These are phyloP conservation scores for Uropetala carovei DNA, from an alignment of 2,888 invertebrate species.

Conservation along the genomic window DNA sequence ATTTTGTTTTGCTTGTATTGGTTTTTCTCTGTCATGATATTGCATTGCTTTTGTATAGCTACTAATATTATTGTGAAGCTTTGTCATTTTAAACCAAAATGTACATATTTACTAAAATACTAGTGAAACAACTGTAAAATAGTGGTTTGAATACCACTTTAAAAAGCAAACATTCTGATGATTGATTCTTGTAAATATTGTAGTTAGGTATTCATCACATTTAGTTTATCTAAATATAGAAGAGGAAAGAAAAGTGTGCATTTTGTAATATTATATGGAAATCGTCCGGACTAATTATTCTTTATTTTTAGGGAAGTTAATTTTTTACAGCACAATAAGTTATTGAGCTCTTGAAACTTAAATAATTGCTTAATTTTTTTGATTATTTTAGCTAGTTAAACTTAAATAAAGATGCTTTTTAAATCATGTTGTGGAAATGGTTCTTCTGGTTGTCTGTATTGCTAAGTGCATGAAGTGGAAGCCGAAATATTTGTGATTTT, in stretches of 20 bases:
- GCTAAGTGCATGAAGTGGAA: background rate
- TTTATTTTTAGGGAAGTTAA: background rate
- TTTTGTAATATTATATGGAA: background rate
- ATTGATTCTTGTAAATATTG: constrained; percentile 18
- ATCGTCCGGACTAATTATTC: background rate
- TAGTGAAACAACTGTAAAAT: background rate
- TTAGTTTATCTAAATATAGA: background rate
- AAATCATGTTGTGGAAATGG: background rate
- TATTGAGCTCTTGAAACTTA: background rate
- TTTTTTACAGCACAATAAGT: constrained; percentile 29
- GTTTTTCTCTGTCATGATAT: background rate
- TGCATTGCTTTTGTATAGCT: constrained; percentile 55
- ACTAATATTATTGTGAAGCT: constrained; percentile 57
- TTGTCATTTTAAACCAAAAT: constrained; percentile 47
- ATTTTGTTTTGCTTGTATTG: background rate
- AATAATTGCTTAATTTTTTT: background rate
- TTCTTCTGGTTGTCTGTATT: background rate
- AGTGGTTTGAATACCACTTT: background rate
- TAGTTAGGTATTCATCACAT: background rate
- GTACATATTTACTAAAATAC: constrained; percentile 16
- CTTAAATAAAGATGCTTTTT: background rate
- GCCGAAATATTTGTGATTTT: background rate
- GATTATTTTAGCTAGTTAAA: background rate
- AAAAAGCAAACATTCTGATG: constrained; percentile 20
- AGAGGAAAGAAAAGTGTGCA: background rate